Evolutionary conservation across 30 jellyfish, hydroid and myxozoan species (phyloP).

Genomic region (Chrysaora quinquecirrha): DNA sequence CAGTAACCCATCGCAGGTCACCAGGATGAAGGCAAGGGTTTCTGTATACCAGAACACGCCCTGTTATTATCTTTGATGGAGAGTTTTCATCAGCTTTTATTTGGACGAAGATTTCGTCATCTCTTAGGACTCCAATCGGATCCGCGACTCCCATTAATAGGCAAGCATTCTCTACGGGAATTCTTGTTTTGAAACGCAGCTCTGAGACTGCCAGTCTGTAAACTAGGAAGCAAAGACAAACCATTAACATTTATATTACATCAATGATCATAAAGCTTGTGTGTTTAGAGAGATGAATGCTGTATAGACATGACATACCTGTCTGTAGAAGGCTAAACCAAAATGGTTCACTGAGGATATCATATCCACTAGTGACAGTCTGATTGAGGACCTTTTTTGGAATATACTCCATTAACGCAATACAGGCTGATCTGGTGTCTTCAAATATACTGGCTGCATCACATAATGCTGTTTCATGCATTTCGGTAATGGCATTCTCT

Average conservation of each 20-base stretch:
- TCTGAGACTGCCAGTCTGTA: constrained; percentile 56
- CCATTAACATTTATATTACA: too few species aligned
- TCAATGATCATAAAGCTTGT: too few species aligned
- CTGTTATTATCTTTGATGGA: constrained; percentile 24
- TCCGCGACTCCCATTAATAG: constrained; percentile 82
- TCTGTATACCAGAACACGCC: constrained; percentile 64
- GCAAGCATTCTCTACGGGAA: constrained; percentile 74
- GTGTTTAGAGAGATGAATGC: too few species aligned
- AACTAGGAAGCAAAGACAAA: not conserved
- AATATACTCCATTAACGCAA: constrained; percentile 48
- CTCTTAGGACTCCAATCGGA: constrained; percentile 66
- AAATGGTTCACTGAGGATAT: constrained; percentile 60
- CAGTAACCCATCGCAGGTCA: constrained; percentile 76
- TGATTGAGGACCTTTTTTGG: constrained; percentile 39
- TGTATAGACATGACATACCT: too few species aligned
- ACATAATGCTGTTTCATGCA: constrained; percentile 66
- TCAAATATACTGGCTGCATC: constrained; percentile 68
- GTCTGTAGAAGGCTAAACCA: constrained; percentile 82
- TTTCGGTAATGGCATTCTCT: constrained; percentile 29
- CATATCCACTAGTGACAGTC: constrained; percentile 39
- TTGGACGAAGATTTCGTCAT: constrained; percentile 66
- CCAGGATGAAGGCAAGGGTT: constrained; percentile 95
- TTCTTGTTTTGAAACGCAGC: constrained; percentile 56
- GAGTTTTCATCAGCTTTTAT: constrained; percentile 21
- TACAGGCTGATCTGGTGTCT: constrained; percentile 46